phyloP scores from a whole-genome alignment of 1,140 invertebrate genomes.

The Nebria ingens region DNA sequence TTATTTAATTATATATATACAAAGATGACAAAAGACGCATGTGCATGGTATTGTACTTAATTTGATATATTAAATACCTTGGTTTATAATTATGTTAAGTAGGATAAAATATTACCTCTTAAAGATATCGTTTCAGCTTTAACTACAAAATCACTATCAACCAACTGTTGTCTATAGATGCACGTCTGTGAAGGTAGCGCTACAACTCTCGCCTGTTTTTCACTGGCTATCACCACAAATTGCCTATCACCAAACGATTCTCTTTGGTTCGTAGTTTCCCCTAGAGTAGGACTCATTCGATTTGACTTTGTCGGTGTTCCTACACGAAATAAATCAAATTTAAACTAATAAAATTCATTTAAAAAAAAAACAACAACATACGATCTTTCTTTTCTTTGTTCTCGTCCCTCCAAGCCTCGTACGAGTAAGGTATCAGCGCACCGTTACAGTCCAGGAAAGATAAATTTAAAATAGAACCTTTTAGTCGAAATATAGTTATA shows the following conservation, averaged over 20 bases:
- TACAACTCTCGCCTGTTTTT: constrained; percentile 90
- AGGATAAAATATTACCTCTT: constrained; percentile 56
- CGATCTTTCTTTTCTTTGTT: constrained; percentile 55
- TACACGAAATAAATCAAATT: constrained; percentile 24
- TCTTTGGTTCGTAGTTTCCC: constrained; percentile 39
- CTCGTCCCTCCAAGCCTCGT: constrained; percentile 81
- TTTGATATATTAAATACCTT: too few relatives aligned
- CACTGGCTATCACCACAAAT: constrained; percentile 85
- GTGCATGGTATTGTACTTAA: too few relatives aligned
- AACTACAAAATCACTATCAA: constrained; percentile 83
- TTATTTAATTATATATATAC: constrained; percentile 8
- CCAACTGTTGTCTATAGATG: constrained; percentile 73
- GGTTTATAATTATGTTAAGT: not conserved
- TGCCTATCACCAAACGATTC: constrained; percentile 67
- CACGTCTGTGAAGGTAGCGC: constrained; percentile 90
- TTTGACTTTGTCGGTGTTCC: constrained; percentile 53
- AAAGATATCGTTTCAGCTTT: constrained; percentile 88
- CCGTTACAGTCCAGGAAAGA: constrained; percentile 92
- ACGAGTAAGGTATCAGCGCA: constrained; percentile 71
- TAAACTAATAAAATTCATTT: not conserved
- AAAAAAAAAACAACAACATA: constrained; percentile 33
- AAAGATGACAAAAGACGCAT: too few relatives aligned
- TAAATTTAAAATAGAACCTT: constrained; percentile 86
- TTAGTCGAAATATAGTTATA: constrained; percentile 85
- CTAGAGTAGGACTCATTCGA: constrained; percentile 65